These are phyloP conservation scores for Microctenopoma steveboyesi DNA, from an alignment of 2,797 vertebrate genomes.

Conservation along the genomic window DNA sequence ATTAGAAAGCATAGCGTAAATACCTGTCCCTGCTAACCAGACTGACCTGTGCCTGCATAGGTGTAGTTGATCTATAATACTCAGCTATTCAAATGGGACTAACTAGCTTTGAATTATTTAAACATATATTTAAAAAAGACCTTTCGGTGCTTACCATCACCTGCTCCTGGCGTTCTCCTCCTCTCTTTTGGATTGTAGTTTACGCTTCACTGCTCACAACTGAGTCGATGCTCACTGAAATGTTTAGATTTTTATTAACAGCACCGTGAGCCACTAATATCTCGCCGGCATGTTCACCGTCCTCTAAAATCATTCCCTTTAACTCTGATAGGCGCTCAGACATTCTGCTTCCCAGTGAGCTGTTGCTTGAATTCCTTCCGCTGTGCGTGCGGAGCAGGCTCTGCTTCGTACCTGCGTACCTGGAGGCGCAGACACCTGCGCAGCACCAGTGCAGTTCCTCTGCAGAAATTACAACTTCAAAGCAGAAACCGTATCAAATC, in stretches of 20 bases:
- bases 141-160: slow-evolving; percentile 57
- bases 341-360: slow-evolving; percentile 45
- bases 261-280: slow-evolving; percentile 30
- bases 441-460: slow-evolving; percentile 43
- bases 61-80: slow-evolving; percentile 76
- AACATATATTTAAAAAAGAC: slow-evolving; percentile 64
- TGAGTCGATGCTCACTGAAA: slow-evolving; percentile 22
- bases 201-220: slow-evolving; percentile 28
- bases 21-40: slow-evolving; percentile 53
- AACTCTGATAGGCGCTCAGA: slow-evolving; percentile 56
- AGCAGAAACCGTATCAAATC: slow-evolving; percentile 41
- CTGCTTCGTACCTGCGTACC: slow-evolving; percentile 43
- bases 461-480: slow-evolving; percentile 43
- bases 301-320: slow-evolving; percentile 34
- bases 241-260: slow-evolving; percentile 34
- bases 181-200: slow-evolving; percentile 28
- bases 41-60: slow-evolving; percentile 63
- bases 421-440: slow-evolving; percentile 57
- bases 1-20: slow-evolving; percentile 52
- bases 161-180: slow-evolving; percentile 35
- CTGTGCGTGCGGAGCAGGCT: slow-evolving; percentile 35
- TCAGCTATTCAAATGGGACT: slow-evolving; percentile 74
- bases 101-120: slow-evolving; percentile 80
- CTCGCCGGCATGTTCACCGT: slow-evolving; percentile 18
- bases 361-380: slow-evolving; percentile 58